Conservation (phyloP, 2,113 vertebrate genomes). For the Picathartes gymnocephalus region DNA sequence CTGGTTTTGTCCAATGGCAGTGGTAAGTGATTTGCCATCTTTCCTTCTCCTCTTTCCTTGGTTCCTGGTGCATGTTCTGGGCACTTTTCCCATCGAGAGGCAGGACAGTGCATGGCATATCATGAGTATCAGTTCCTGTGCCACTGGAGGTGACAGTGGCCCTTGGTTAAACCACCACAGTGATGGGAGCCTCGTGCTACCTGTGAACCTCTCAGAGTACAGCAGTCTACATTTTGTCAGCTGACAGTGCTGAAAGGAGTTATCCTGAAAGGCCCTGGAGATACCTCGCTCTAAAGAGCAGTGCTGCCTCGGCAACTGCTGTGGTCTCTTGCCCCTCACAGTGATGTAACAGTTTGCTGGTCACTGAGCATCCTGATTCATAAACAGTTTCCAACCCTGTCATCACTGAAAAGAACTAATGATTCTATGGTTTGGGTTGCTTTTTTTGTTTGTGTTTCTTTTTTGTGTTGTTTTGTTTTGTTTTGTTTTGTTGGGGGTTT, state of each 20-base stretch:
- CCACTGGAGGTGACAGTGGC: not conserved
- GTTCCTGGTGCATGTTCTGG: not conserved
- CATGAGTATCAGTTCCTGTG: not conserved
- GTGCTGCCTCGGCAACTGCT: not conserved
- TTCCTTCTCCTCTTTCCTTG: not conserved
- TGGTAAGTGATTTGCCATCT: not conserved
- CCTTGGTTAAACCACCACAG: not conserved
- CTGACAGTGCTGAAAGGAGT: not conserved
- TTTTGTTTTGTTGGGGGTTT: not conserved
- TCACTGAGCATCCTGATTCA: not conserved
- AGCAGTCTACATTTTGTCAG: not conserved
- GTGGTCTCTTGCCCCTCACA: not conserved
- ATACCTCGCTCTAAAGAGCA: accelerated
- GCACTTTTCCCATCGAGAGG: not conserved
- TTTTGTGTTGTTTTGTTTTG: not conserved
- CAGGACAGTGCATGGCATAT: not conserved
- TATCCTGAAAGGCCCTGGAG: not conserved
- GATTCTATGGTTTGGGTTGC: not conserved
- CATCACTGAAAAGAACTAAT: not conserved
- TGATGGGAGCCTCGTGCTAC: not conserved
- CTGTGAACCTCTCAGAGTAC: not conserved
- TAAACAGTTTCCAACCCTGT: not conserved
- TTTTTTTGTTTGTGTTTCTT: not conserved
- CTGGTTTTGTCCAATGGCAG: not conserved
- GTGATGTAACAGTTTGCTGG: not conserved